These are phyloP conservation scores for Drosophila testacea DNA, from an alignment of 2,888 invertebrate species.

Conservation along the genomic window DNA sequence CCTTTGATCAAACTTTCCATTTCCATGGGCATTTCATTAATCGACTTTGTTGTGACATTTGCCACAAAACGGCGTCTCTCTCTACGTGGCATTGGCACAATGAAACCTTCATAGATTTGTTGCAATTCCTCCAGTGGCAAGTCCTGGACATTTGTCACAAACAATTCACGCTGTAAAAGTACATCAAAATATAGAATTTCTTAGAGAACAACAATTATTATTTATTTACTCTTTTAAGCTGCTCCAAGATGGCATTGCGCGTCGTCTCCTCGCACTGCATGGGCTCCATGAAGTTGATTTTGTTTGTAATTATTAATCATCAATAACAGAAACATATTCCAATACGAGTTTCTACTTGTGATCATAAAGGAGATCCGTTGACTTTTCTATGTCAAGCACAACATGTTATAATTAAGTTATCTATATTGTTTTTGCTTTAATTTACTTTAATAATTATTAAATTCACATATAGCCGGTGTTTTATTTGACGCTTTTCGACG, in stretches of 20 bases:
- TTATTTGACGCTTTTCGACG: background rate
- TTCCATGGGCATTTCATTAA: slow-evolving; percentile 14
- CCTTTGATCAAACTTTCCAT: slow-evolving; percentile 37
- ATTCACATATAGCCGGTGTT: background rate
- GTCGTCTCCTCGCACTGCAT: slow-evolving; percentile 13
- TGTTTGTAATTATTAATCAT: background rate
- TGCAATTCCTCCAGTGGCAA: slow-evolving; percentile 36
- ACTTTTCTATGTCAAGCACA: background rate
- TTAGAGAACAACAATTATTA: background rate
- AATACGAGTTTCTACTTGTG: background rate
- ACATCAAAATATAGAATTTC: too few relatives aligned
- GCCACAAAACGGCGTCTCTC: slow-evolving; percentile 28
- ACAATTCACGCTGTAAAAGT: slow-evolving; percentile 44
- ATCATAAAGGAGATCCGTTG: background rate
- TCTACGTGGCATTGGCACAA: slow-evolving; percentile 47
- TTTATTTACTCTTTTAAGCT: slow-evolving; percentile 6
- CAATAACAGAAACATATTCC: slow-evolving; percentile 2
- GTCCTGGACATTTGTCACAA: slow-evolving; percentile 27
- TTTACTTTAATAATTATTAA: too few relatives aligned
- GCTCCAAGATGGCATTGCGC: slow-evolving; percentile 33
- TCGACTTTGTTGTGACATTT: background rate
- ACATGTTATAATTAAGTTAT: background rate
- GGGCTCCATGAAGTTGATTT: slow-evolving; percentile 32
- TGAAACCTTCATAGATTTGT: slow-evolving; percentile 49
- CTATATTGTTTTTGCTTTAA: background rate